phyloP scores from a whole-genome alignment of 2,797 vertebrate species.

The Gobio occitaniae region DNA sequence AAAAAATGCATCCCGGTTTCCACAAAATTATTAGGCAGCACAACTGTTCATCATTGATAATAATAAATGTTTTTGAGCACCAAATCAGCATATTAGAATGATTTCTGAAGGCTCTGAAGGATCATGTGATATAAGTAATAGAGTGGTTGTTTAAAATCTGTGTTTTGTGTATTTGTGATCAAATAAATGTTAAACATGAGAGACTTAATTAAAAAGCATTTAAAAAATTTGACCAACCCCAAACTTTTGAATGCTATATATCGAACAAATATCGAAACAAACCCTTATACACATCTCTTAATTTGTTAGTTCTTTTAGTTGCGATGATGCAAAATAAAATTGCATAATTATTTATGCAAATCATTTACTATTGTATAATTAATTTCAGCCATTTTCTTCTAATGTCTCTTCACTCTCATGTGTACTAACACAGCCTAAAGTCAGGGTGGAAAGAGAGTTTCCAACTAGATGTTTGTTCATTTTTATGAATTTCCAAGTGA shows the following conservation, averaged over 20 bases:
- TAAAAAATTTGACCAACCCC: not conserved
- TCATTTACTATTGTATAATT: not conserved
- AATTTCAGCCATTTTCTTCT: not conserved
- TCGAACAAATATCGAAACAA: not conserved
- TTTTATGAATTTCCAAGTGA: slow-evolving; percentile 11
- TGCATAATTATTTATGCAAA: not conserved
- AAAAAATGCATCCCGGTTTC: not conserved
- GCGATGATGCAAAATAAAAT: not conserved
- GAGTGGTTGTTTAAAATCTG: not conserved
- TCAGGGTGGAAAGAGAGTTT: not conserved
- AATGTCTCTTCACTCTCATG: not conserved
- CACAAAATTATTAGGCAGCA: not conserved
- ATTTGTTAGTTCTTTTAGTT: not conserved
- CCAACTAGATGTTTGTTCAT: not conserved
- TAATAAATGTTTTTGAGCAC: not conserved
- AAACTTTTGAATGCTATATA: not conserved
- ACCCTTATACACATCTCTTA: not conserved
- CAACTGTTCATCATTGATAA: not conserved
- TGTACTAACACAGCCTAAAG: not conserved
- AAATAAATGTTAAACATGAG: not conserved
- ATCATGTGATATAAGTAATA: not conserved
- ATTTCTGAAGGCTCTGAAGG: not conserved
- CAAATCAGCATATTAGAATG: no score
- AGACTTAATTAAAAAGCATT: not conserved
- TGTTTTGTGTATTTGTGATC: not conserved